Base-by-base conservation (phyloP, 1,140 invertebrate genomes). In the Bombus picipes region DNA sequence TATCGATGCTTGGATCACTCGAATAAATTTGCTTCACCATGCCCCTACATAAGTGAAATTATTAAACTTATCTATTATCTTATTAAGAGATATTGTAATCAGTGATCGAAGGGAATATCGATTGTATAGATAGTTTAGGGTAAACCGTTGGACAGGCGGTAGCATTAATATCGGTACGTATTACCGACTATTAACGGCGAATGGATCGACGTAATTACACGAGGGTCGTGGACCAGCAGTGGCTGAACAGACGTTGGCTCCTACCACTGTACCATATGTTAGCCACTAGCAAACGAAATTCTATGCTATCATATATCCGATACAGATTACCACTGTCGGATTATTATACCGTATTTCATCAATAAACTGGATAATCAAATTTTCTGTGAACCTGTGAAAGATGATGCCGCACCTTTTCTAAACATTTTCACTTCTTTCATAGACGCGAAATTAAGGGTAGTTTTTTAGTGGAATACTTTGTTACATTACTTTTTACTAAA, bases 101-200 rank as follows among this genome's bases (percentile, higher is more conserved):
- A 39, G 59, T 70, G 68, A 76, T 80, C 39, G 9, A n/a, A 18
- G 37, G 37, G 41, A 32, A 76, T 80, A 83, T 89, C 76, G 80
- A 70, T 43, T 59, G 43, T 71, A 57, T 32, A 57, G 66, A n/a
- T 57, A 39, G 88, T 81, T 90, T 87, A 82, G 73, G 81, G 62
- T 89, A 81, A 90, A 89, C 83, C 83, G 53, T 83, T 62, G 34
- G 62, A 87, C 70, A 70, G 70, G 47, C 37, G 39, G 53, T 59
- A 84, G 88, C 70, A 88, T 89, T 89, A 89, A 90, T 89, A 90
- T 85, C 71, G 86, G 86, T 82, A 80, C 82, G 79, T 82, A 90
- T 90, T 90, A 90, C 81, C 78, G 74, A 87, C 88, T 90, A 90
- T 90, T 90, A 90, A 90, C 79, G 86, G 81, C 82, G 82, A 89